Base-by-base conservation (phyloP, 1,140 invertebrate genomes). In the Procambarus virginalis region DNA sequence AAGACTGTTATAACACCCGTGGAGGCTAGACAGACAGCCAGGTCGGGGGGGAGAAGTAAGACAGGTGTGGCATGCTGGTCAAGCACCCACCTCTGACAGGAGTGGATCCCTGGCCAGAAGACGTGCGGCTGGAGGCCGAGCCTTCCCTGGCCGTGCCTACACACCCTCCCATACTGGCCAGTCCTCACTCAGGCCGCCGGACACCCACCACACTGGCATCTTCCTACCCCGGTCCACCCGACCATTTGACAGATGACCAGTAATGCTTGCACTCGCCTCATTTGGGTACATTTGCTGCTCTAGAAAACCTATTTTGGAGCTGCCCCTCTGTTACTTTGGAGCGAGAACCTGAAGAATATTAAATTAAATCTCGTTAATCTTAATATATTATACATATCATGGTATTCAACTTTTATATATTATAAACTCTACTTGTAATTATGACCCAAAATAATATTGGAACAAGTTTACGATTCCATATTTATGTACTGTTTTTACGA, bases 91-190 rank as follows among this genome's bases (percentile, higher is more conserved):
- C 77, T 64, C 77, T 77, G 12, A 77, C 4, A 12, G 84, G 78
- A 17, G 75, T 76, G 12, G 73, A 77, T 60, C 70, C 75, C 20
- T 86, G 75, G 2, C 22, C 84, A 55, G 84, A 86, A 20, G 84
- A 86, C 22, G 58, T 78, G 45, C 84, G 75, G 60, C 84, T 86
- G 22, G 84, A 86, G 58, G 75, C 76, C 20, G 84, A 86, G 17
- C 84, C 76, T 60, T 86, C 84, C 76, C 84, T 86, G 58, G 84
- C 76, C 46, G 84, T 86, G 58, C 84, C 84, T 79, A 86, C 76
- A 79, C 84, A 86, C 45, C 84, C 84, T 34, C 84, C 84, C 84
- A 86, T 86, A n/a, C 64, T 86, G 75, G 51, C 75, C 55, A 45
- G 48, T 55, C 84, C 76, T 85, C 75, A 60, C 76, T 48, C 49